phyloP scores from a whole-genome alignment of 2,113 vertebrate species.

The Myocastor coypus region DNA sequence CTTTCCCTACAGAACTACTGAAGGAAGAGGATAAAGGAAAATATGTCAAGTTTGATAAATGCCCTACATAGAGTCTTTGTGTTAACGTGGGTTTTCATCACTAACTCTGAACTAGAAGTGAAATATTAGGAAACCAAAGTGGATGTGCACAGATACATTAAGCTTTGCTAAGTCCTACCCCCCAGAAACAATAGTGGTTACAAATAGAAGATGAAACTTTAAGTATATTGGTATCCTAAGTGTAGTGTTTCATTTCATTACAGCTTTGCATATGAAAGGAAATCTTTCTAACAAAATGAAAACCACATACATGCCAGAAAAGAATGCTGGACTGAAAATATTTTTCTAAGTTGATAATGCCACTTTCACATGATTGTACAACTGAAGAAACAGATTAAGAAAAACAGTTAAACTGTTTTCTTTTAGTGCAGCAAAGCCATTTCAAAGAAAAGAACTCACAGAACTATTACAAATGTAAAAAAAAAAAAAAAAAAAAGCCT shows the following conservation, averaged over 20 bases:
- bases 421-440: slow-evolving; percentile 69
- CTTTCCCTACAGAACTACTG: not conserved
- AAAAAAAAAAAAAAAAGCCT: too few species aligned
- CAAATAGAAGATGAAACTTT: slow-evolving; percentile 46
- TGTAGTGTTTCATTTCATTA: slow-evolving; percentile 64
- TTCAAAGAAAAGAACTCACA: slow-evolving; percentile 71
- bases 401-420: slow-evolving; percentile 72
- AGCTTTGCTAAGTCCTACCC: slow-evolving; percentile 16
- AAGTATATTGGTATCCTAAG: slow-evolving; percentile 61
- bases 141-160: not conserved
- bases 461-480: slow-evolving; percentile 76
- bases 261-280: slow-evolving; percentile 51
- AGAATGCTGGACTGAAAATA: slow-evolving; percentile 54
- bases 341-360: slow-evolving; percentile 69
- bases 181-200: slow-evolving; percentile 61
- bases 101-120: slow-evolving; percentile 17
- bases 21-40: not conserved
- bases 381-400: slow-evolving; percentile 78
- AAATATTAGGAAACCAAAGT: not conserved
- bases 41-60: not conserved
- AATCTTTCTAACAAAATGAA: slow-evolving; percentile 69
- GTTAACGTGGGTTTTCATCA: slow-evolving; percentile 13
- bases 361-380: slow-evolving; percentile 67
- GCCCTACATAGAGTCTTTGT: not conserved
- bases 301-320: slow-evolving; percentile 43